Conservation (phyloP, 2,113 vertebrate genomes). For the Tachysurus fulvidraco region DNA sequence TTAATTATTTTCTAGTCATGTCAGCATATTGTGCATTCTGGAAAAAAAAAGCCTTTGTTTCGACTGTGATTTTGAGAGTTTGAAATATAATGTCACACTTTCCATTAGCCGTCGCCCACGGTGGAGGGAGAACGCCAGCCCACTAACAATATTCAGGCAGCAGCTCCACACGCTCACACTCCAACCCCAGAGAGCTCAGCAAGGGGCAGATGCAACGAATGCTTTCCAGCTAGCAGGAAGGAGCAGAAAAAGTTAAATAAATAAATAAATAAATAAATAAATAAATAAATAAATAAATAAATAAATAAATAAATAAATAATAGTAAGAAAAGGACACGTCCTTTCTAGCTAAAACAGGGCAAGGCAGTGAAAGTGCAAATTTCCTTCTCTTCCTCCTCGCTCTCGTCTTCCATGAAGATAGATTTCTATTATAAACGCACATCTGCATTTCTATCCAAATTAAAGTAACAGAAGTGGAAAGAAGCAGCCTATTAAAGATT, state of each 20-base stretch:
- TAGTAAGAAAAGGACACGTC: neutral
- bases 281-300: no score
- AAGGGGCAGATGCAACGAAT: neutral
- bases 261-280: no score
- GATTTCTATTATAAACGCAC: neutral
- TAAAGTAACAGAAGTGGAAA: neutral
- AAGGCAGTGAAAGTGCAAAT: neutral
- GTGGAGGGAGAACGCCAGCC: neutral
- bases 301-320: no score
- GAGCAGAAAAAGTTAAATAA: neutral
- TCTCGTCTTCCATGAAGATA: neutral
- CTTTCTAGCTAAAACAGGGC: neutral
- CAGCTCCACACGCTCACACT: neutral
- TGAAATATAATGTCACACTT: slow-evolving; percentile 43
- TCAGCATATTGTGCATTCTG: slow-evolving; percentile 12
- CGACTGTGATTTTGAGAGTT: slow-evolving; percentile 14
- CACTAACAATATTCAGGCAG: slow-evolving; percentile 4
- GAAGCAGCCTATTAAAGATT: neutral
- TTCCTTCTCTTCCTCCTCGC: no score
- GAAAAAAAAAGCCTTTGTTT: slow-evolving; percentile 5
- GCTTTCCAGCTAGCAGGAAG: neutral
- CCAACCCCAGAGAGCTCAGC: slow-evolving; percentile 2
- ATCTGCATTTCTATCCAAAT: neutral
- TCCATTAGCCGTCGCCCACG: slow-evolving; percentile 31
- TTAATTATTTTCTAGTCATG: slow-evolving; percentile 33